phyloP scores from a whole-genome alignment of 2,888 invertebrate species.

The Acronicta alni region DNA sequence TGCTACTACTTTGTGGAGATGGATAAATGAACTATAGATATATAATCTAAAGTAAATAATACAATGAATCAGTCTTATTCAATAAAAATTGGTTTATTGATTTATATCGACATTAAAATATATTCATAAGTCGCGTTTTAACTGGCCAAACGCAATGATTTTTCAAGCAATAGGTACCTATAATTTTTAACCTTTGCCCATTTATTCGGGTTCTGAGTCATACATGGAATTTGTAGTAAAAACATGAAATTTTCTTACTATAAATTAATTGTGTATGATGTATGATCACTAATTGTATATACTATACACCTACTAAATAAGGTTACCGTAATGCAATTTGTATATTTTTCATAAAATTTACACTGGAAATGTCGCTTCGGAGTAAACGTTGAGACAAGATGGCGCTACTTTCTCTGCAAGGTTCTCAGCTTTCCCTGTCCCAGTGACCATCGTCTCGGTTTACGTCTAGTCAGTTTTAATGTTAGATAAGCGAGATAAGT shows the following conservation, averaged over 20 bases:
- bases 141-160: slow-evolving; percentile 45
- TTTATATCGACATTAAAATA: slow-evolving; percentile 29
- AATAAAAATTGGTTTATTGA: slow-evolving; percentile 41
- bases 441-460: slow-evolving; percentile 60
- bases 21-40: slow-evolving; percentile 29
- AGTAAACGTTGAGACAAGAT: slow-evolving; percentile 75
- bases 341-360: slow-evolving; percentile 83
- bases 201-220: slow-evolving; percentile 29
- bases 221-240: slow-evolving; percentile 45
- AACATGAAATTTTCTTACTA: slow-evolving; percentile 50
- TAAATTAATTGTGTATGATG: slow-evolving; percentile 46
- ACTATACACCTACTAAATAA: slow-evolving; percentile 71
- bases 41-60: slow-evolving; percentile 10
- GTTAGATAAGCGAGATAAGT: slow-evolving; percentile 72
- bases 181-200: slow-evolving; percentile 12
- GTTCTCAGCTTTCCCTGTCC: not conserved
- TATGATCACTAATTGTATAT: slow-evolving; percentile 79
- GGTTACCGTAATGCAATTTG: slow-evolving; percentile 80
- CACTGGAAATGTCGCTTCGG: slow-evolving; percentile 68
- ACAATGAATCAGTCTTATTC: slow-evolving; percentile 13
- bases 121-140: slow-evolving; percentile 47
- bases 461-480: slow-evolving; percentile 85
- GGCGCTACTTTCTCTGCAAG: slow-evolving; percentile 6
- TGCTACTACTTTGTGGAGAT: slow-evolving; percentile 29
- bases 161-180: slow-evolving; percentile 15